Base-by-base conservation (phyloP, 1,140 invertebrate genomes). In the Procambarus clarkii region DNA sequence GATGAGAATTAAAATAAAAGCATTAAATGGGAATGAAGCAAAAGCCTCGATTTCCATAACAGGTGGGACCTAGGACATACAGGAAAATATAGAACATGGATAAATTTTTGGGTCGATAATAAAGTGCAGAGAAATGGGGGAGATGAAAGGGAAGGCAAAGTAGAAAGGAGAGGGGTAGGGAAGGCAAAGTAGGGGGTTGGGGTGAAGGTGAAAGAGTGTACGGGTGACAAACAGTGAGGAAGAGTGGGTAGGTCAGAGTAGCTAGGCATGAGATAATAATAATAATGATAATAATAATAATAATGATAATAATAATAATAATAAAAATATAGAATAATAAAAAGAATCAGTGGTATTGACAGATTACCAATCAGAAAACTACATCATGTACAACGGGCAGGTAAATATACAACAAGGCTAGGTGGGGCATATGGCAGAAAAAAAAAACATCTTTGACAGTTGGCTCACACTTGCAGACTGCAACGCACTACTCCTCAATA, bases 401-500 rank as follows among this genome's bases (percentile, higher is more conserved):
- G 84, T 91, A 91, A 91, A 91, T 91, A 91, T 87, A 91, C 90
- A 90, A 83, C 88, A 91, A 81, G 84, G 84, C 84, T 86, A 91
- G 85, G 85, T 91, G 90, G 90, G 90, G 85, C 85, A 87, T 86
- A 91, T 87, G 85, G 90, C 90, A 86, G 85, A 91, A 91, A 91
- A 91, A 91, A 77, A 91, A 86, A 83, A 24, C 64, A 87, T 86
- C 74, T 91, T 86, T 86, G 78, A 91, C 83, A 86, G 85, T 87
- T 91, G 84, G 90, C 90, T 86, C 84, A 91, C 83, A 91, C 90
- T 91, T 58, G 88, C 88, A 90, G 80, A 90, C 78, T 90, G 88
- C 84, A 91, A 86, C 80, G 90, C 90, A 91, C 90, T 91, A 91
- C 84, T 86, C 85, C 87, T 89, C 69, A 50, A 89, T 74, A 89